Evolutionary conservation across 2,113 vertebrate genomes (phyloP), one percentile per base, ranked within the genome.

Genomic region (Spilogale gracilis): DNA sequence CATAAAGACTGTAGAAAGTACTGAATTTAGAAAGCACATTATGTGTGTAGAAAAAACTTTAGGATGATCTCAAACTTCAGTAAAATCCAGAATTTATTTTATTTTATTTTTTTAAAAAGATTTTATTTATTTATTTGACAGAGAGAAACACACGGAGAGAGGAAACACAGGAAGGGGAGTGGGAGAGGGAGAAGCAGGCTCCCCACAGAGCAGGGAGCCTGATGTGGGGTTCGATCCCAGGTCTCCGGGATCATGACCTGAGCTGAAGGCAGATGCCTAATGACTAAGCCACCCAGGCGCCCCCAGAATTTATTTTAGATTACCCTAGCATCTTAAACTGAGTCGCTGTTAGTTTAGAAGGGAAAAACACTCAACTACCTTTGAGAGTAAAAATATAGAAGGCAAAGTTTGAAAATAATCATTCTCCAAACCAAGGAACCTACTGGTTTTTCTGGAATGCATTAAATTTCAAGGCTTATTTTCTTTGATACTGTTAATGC

Each of bases 1-100:
- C 5, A 81, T 43, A 80, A 94, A 84, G 61, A 58, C 73, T 78
- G 9, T 52, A 96, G 65, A 92, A 82, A 86, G 92, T 45, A 92
- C 2, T 90, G 74, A 92, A 84, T 85, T 91, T 87, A 67, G 82
- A 95, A 83, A 74, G n/a, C 17, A 92, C 74, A 89, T 92, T 82
- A 79, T 50, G 78, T 91, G 79, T n/a, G 38, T 63, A 92, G 76
- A 97, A 88, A 89, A 69, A 56, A 87, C 65, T 71, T 86, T n/a
- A 84, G 9, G 6, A 25, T 74, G 79, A 89, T 7, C 48, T 92
- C 90, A 86, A 91, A 93, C 16, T 58, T 86, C 10, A 83, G 48
- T 78, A 20, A 87, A 94, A 91, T 93, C 27, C 56, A 82, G 71
- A 90, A 79, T 69, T 94, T 52, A 82, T 4, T 74, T 94, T 60